Base-by-base conservation (phyloP, 1,140 invertebrate species). In the Venturia canescens region DNA sequence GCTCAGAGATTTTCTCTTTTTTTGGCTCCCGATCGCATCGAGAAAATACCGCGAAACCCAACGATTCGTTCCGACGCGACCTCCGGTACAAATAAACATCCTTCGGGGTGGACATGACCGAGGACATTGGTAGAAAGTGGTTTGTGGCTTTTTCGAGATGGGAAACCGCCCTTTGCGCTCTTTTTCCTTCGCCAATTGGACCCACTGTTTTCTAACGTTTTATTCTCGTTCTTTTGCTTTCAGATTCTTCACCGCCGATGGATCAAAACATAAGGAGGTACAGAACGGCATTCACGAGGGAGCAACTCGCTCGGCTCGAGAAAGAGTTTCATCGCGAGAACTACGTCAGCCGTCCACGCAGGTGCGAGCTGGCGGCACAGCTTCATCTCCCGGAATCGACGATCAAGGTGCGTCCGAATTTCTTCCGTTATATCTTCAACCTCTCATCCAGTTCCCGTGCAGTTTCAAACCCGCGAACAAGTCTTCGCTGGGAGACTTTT, bases 261-360 rank as follows among this genome's bases (percentile, higher is more conserved):
- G 95, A 95, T 85, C 94, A 94, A 21, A 95, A 94, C 77, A 95
- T 97, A 76, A 94, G 98, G 78, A 93, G 99, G 69, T 99, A 99
- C 88, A 93, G 99, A 29, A 99, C 99, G 0, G 99, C 99, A 0
- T 99, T 99, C 92, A 98, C 98, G 0, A 93, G 98, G 31, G 98
- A 99, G 88, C 99, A 99, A 90, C 92, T 99, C 23, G 94, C 94
- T 0, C 93, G 97, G 53, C 92, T 99, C n/a, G 99, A 99, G 91
- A 98, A 98, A 86, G 99, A 99, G 90, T 99, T 99, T 90, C 94
- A 95, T 87, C 96, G 97, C 86, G 99, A 99, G 92, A 99, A 99
- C 91, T 99, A 99, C 90, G 98, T 99, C 0, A 99, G 97, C 0
- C 92, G 98, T 69, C 98, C 98, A 0, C 94, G 97, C 80, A 93